These are phyloP conservation scores for Struthidea cinerea DNA, from an alignment of 2,113 vertebrate species.

Conservation along the genomic window DNA sequence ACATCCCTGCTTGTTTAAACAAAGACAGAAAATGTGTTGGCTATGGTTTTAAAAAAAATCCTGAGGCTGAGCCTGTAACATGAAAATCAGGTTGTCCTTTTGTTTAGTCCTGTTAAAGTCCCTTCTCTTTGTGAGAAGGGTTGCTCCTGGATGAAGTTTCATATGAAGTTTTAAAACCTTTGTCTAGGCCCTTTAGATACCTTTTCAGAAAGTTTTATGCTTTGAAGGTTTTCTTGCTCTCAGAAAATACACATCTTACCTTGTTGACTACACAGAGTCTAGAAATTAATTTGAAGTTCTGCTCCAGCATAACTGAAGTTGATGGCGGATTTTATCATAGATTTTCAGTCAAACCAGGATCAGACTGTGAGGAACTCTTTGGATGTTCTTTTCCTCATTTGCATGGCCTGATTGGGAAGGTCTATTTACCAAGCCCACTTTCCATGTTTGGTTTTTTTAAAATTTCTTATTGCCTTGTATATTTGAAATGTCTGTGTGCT, in stretches of 20 bases:
- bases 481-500: background rate
- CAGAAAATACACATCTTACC: background rate
- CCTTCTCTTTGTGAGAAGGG: background rate
- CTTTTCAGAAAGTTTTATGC: background rate
- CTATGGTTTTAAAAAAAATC: background rate
- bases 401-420: background rate
- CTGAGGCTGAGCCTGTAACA: background rate
- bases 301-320: background rate
- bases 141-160: background rate
- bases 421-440: background rate
- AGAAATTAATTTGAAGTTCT: background rate
- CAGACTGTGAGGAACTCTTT: background rate
- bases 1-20: background rate
- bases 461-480: background rate
- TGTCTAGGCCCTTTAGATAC: background rate
- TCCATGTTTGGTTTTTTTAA: accelerated
- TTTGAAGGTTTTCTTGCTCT: background rate
- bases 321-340: background rate
- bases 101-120: background rate
- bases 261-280: background rate
- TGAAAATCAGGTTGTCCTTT: background rate
- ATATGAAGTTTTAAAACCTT: background rate
- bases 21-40: background rate
- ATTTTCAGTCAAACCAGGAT: background rate
- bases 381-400: background rate